Conservation (phyloP, 2,113 vertebrate genomes). For the Peromyscus californicus region DNA sequence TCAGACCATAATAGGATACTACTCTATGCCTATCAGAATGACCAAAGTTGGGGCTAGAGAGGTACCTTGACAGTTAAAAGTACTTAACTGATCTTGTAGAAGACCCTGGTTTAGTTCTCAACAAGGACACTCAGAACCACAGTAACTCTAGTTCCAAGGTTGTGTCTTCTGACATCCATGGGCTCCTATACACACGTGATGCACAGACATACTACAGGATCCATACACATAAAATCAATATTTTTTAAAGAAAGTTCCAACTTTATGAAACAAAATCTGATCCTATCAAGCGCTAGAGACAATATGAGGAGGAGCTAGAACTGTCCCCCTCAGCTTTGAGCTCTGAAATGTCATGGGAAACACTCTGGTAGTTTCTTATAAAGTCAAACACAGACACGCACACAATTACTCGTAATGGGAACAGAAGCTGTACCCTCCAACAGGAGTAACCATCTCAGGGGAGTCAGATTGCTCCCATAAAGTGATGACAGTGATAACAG, state of each 20-base stretch:
- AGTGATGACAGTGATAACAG: not conserved
- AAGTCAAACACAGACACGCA: not conserved
- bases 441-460: not conserved
- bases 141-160: not conserved
- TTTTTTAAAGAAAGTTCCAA: not conserved
- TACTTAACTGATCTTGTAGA: not conserved
- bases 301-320: not conserved
- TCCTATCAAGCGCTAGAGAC: not conserved
- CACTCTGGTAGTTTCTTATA: not conserved
- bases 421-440: not conserved
- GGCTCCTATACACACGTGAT: not conserved
- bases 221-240: not conserved
- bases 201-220: not conserved
- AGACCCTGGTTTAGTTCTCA: not conserved
- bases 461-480: not conserved
- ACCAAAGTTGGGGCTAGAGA: not conserved
- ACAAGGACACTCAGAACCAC: not conserved
- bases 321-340: not conserved
- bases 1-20: not conserved
- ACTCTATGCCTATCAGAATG: not conserved
- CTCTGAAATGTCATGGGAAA: not conserved
- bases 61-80: not conserved
- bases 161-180: not conserved
- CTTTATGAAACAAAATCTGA: not conserved
- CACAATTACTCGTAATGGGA: not conserved